Percentiles rank a stretch among this genome's conserved stretches.
These are phyloP conservation scores for Bambusicola thoracicus DNA, from an alignment of 2,113 vertebrate species.

Conservation along the genomic window DNA sequence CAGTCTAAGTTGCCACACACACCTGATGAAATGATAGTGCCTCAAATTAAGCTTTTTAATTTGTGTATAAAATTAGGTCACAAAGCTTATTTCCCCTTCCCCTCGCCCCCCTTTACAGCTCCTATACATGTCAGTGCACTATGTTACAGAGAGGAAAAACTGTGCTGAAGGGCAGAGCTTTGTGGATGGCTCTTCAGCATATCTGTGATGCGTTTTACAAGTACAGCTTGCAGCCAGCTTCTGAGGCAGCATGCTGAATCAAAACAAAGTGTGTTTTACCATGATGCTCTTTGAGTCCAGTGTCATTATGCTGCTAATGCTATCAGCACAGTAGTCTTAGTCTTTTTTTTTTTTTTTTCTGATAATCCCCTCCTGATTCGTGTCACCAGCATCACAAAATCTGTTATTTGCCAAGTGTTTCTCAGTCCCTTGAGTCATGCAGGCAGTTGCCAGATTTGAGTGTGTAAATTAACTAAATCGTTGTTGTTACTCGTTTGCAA, in stretches of 20 bases:
- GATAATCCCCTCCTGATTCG: not conserved
- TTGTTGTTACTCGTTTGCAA: not conserved
- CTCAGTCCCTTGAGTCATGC: not conserved
- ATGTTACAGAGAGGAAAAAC: not conserved
- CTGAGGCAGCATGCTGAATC: not conserved
- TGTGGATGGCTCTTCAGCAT: not conserved
- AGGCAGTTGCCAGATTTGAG: not conserved
- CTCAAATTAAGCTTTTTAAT: constrained; percentile 46
- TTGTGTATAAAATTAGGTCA: constrained; percentile 45
- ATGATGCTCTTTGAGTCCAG: not conserved
- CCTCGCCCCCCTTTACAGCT: not conserved
- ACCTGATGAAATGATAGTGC: constrained; percentile 38
- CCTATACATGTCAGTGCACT: not conserved
- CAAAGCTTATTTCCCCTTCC: not conserved
- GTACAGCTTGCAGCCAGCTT: not conserved
- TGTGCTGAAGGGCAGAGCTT: not conserved
- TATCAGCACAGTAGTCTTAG: not conserved
- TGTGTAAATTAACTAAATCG: not conserved
- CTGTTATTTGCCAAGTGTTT: not conserved
- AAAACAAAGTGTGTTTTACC: not conserved
- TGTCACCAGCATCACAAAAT: not conserved
- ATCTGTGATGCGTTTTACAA: not conserved
- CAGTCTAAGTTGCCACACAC: constrained; percentile 27
- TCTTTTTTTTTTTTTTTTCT: too few relatives aligned
- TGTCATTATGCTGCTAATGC: not conserved